A percentile compares a stretch with the other conserved stretches of the same genome.
Conservation (phyloP, 1,140 invertebrate species). For the Acarapis woodi region DNA sequence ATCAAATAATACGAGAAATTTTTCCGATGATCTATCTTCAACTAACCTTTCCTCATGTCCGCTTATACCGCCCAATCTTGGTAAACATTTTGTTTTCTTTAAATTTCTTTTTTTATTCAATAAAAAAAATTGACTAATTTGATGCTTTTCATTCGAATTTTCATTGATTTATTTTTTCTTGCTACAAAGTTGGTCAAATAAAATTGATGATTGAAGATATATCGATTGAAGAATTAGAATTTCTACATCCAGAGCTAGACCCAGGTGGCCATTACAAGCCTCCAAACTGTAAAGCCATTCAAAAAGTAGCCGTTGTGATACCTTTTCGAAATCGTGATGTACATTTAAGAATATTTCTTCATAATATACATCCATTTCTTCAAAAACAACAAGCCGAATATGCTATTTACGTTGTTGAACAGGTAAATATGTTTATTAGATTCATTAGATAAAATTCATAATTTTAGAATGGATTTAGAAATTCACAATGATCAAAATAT, state of each 20-base stretch:
- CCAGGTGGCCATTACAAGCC: slow-evolving; percentile 14
- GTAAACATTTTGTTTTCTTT: no score
- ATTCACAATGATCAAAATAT: no score
- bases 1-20: no score
- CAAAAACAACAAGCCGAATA: slow-evolving; percentile 26
- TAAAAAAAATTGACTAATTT: no score
- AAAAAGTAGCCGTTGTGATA: slow-evolving; percentile 21
- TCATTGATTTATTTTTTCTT: no score
- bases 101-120: no score
- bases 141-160: no score
- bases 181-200: slow-evolving; percentile 10
- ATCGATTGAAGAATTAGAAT: slow-evolving; percentile 10
- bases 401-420: slow-evolving; percentile 26
- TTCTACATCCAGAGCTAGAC: slow-evolving; percentile 8
- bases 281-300: slow-evolving; percentile 11
- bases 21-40: no score
- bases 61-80: no score
- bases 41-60: no score
- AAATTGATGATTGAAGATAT: slow-evolving; percentile 11
- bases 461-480: no score
- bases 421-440: slow-evolving; percentile 16
- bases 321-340: slow-evolving; percentile 23
- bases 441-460: no score
- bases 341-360: slow-evolving; percentile 22
- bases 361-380: slow-evolving; percentile 25